Conservation (phyloP, 1,140 invertebrate genomes). For the Neodiprion pinetum region DNA sequence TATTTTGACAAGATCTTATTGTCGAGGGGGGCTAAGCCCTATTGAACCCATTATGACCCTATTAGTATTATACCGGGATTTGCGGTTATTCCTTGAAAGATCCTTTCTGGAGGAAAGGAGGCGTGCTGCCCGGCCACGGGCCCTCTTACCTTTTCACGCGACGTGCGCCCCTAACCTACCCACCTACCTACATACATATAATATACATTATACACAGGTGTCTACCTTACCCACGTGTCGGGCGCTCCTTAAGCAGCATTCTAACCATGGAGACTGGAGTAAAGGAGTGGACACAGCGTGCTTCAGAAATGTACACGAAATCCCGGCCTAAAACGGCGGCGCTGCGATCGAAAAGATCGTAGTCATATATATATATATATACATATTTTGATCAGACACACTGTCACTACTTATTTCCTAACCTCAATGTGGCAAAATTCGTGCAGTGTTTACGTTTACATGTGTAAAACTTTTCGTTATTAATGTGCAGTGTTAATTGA, state of each 20-base stretch:
- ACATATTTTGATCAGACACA: no score
- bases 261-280: background rate
- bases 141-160: background rate
- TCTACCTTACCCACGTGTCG: background rate
- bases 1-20: slow-evolving; percentile 64
- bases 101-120: slow-evolving; percentile 12
- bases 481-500: no score
- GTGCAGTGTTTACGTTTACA: no score
- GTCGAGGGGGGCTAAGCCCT: slow-evolving; percentile 56
- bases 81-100: slow-evolving; percentile 54
- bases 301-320: no score
- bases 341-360: no score
- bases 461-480: no score
- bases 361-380: no score
- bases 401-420: no score
- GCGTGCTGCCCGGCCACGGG: background rate
- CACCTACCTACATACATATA: background rate
- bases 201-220: no score
- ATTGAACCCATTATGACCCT: slow-evolving; percentile 63
- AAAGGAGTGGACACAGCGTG: no score
- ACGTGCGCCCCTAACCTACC: background rate
- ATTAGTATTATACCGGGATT: slow-evolving; percentile 63
- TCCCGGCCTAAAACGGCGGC: no score
- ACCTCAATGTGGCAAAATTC: no score
- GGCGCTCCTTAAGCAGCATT: background rate